These are phyloP conservation scores for Yasuhikotakia modesta DNA, from an alignment of 2,797 vertebrate species.

Conservation along the genomic window DNA sequence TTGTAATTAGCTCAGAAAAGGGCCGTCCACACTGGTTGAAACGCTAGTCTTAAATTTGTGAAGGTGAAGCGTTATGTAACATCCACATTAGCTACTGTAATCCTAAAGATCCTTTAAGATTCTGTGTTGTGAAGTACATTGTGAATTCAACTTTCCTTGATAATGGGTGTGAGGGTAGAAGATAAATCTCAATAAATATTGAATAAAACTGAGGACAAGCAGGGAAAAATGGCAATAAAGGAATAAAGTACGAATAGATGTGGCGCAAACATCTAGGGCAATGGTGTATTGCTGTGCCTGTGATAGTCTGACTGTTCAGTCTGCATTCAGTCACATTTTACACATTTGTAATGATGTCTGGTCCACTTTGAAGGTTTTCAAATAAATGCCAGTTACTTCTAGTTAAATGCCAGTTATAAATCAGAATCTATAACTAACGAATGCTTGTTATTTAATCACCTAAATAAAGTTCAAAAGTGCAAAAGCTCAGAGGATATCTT, in stretches of 20 bases:
- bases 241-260: slow-evolving; percentile 51
- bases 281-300: slow-evolving; percentile 61
- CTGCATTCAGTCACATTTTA: neutral
- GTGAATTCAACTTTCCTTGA: neutral
- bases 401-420: no score
- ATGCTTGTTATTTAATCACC: neutral
- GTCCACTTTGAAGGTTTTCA: neutral
- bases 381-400: neutral
- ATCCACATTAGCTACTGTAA: slow-evolving; percentile 31
- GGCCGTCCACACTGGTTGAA: slow-evolving; percentile 13
- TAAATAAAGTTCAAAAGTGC: neutral
- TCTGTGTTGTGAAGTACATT: neutral
- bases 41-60: slow-evolving; percentile 40
- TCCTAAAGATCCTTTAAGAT: slow-evolving; percentile 35
- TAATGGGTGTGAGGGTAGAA: neutral
- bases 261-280: slow-evolving; percentile 75
- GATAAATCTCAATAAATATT: no score
- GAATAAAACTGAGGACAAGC: neutral
- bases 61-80: slow-evolving; percentile 35
- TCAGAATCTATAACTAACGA: neutral
- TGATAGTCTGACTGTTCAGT: slow-evolving; percentile 71
- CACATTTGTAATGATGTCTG: slow-evolving; percentile 23
- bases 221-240: slow-evolving; percentile 11
- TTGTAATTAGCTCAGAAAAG: slow-evolving; percentile 47
- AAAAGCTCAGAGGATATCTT: neutral